Percentiles rank a stretch among this genome's conserved stretches.
Conservation (phyloP, 2,888 invertebrate genomes). For the Drosophila pseudotalamancana region DNA sequence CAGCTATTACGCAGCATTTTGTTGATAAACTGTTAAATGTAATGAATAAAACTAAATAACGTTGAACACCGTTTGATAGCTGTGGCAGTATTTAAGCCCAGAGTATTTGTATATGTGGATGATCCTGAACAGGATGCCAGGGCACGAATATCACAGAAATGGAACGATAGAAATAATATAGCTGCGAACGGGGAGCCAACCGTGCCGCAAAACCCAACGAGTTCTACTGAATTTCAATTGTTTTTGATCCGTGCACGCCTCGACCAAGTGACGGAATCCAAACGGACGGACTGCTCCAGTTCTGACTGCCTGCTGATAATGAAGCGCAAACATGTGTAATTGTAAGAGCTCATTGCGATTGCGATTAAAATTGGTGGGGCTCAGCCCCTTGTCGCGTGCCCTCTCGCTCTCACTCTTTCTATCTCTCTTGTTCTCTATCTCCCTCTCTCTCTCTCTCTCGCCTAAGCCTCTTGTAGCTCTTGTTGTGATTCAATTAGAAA, state of each 20-base stretch:
- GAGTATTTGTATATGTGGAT: not conserved
- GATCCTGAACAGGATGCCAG: conserved; percentile 29
- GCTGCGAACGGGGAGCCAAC: conserved; percentile 31
- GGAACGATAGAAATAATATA: not conserved
- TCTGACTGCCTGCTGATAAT: conserved; percentile 54
- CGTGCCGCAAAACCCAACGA: conserved; percentile 51
- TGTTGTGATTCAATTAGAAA: conserved; percentile 67
- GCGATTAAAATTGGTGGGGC: conserved; percentile 60
- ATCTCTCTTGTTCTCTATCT: not conserved
- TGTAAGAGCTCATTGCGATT: conserved; percentile 69
- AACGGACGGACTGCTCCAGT: conserved; percentile 17
- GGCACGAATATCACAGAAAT: conserved; percentile 44
- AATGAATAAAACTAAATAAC: not conserved
- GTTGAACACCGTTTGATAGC: not conserved
- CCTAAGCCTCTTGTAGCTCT: conserved; percentile 20
- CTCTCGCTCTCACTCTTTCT: not conserved
- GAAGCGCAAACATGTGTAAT: conserved; percentile 69
- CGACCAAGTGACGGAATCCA: conserved; percentile 36
- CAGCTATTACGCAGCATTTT: conserved; percentile 65
- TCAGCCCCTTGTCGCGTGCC: conserved; percentile 6
- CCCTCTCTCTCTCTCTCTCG: not conserved
- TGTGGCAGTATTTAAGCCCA: not conserved
- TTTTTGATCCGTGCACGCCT: conserved; percentile 31
- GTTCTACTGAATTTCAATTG: conserved; percentile 54
- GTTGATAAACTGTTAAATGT: not conserved